Conservation (phyloP, 2,797 vertebrate species). For the Pseudopleuronectes americanus region DNA sequence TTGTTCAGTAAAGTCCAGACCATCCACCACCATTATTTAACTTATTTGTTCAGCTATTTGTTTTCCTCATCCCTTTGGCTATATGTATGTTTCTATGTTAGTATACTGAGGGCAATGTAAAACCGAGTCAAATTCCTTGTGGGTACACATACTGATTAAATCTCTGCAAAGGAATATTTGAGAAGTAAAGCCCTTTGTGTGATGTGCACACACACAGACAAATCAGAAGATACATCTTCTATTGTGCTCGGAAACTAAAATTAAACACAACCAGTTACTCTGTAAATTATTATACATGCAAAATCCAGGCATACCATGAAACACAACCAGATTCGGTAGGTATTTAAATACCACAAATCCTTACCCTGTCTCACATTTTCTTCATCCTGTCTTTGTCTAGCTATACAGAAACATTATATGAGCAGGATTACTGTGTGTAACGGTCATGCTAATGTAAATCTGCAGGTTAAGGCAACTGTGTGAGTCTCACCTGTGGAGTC, state of each 20-base stretch:
- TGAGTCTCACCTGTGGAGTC: slow-evolving; percentile 84
- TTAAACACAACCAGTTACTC: background rate
- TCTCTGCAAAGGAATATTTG: background rate
- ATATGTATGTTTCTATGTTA: too few species aligned
- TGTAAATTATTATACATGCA: background rate
- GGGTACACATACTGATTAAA: slow-evolving; percentile 1
- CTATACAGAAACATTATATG: background rate
- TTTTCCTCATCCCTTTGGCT: too few species aligned
- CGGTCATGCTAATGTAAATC: background rate
- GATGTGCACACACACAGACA: background rate
- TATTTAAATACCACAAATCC: background rate
- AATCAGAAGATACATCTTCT: too few species aligned
- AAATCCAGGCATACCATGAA: background rate
- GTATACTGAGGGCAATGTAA: too few species aligned
- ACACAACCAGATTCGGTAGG: background rate
- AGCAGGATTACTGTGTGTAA: background rate
- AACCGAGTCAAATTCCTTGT: too few species aligned
- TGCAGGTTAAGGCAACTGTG: background rate
- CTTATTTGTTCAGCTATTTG: too few species aligned
- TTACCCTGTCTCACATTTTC: background rate
- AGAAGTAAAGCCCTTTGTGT: background rate
- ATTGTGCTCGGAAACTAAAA: background rate
- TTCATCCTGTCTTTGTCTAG: slow-evolving; percentile 1
- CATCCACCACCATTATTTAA: too few species aligned
- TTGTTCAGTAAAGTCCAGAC: too few species aligned